Percentiles rank a stretch among this genome's conserved stretches.
Evolutionary conservation across 2,888 invertebrate species (phyloP).

Genomic region (Dicyrtomina minuta): DNA sequence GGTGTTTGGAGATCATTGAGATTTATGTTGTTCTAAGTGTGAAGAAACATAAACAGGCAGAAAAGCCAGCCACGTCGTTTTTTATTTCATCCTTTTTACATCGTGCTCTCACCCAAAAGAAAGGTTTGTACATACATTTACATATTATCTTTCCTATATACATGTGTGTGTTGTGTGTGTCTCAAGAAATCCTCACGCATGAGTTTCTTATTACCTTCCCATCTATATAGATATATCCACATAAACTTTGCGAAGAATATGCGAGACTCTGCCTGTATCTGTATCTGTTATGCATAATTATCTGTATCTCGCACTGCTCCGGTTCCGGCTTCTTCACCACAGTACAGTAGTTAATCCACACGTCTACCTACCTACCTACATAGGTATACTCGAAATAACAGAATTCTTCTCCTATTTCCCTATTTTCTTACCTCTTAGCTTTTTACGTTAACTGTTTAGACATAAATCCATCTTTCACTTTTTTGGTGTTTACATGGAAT

Average conservation of each 20-base stretch:
- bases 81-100: constrained; percentile 8
- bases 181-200: too few relatives aligned
- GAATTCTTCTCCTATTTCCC: neutral
- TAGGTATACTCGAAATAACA: neutral
- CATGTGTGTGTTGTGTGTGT: constrained; percentile 6
- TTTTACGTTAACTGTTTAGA: neutral
- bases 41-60: constrained; percentile 35
- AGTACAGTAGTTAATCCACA: too few relatives aligned
- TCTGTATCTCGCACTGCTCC: too few relatives aligned
- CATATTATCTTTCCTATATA: neutral
- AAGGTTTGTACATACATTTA: constrained; percentile 22
- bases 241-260: neutral
- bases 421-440: too few relatives aligned
- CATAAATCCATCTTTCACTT: constrained; percentile 28
- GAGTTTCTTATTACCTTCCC: neutral
- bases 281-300: neutral
- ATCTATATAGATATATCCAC: neutral
- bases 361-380: too few relatives aligned
- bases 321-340: neutral
- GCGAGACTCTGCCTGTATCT: neutral
- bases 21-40: constrained; percentile 38
- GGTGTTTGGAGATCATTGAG: constrained; percentile 35
- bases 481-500: neutral
- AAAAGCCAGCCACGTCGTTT: constrained; percentile 26
- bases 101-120: constrained; percentile 23